Conservation (phyloP, 2,113 vertebrate genomes). For the Lucifuga dentata region DNA sequence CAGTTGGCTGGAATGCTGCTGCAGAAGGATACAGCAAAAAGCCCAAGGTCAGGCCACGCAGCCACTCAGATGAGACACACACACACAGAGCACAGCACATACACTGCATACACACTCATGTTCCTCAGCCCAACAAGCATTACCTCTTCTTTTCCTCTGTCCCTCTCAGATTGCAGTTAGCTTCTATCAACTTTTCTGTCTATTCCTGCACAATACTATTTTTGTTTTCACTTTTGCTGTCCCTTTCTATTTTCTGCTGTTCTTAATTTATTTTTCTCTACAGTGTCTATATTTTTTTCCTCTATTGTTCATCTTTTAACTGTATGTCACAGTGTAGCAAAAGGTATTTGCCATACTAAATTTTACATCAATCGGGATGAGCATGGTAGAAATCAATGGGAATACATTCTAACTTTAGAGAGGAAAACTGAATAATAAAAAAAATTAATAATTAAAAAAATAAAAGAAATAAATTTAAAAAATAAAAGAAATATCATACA, state of each 20-base stretch:
- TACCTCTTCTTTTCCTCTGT: slow-evolving; percentile 22
- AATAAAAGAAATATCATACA: too few species aligned
- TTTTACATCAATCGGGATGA: not conserved
- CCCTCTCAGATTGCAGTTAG: slow-evolving; percentile 13
- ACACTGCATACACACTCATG: slow-evolving; percentile 22
- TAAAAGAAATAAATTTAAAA: too few species aligned
- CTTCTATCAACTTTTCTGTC: slow-evolving; percentile 15
- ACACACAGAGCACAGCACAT: slow-evolving; percentile 25
- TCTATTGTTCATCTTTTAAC: too few species aligned
- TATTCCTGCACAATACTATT: slow-evolving; percentile 7
- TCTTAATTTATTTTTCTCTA: not conserved
- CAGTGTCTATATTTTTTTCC: too few species aligned
- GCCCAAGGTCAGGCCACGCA: slow-evolving; percentile 77
- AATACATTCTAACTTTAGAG: too few species aligned
- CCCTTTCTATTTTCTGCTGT: not conserved
- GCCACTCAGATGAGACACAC: slow-evolving; percentile 63
- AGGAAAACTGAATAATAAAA: too few species aligned
- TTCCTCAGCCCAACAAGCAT: slow-evolving; percentile 28
- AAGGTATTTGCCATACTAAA: not conserved
- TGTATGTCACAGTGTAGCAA: too few species aligned
- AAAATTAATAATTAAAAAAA: too few species aligned
- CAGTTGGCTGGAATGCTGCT: slow-evolving; percentile 74
- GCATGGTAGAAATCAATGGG: too few species aligned
- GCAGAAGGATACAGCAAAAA: slow-evolving; percentile 73
- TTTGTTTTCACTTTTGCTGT: not conserved